Evolutionary conservation across 2,113 vertebrate species (phyloP), one percentile per base, ranked within the genome.

Genomic region (Amphiprion ocellaris): DNA sequence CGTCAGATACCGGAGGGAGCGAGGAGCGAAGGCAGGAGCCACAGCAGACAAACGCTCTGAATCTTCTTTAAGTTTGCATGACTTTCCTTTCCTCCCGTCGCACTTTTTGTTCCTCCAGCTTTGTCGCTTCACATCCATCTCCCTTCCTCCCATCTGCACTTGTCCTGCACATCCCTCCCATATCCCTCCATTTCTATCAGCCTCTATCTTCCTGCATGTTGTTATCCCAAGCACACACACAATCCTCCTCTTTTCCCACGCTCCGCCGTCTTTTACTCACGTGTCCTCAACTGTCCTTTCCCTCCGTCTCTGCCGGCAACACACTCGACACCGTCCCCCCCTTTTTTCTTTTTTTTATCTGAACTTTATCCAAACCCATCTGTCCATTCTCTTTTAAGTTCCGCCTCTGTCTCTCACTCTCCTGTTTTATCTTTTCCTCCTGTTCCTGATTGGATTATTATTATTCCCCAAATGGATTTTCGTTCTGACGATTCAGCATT

Each of bases 381-480:
- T 26, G 4, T 72, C 56, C 54, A 37, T 65, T 86, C 65, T 73
- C 79, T 86, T 62, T 85, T 54, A 75, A 76, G 23, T 59, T 47
- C 44, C 19, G 8, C 19, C 65, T 81, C 70, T 24, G 47, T 59
- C 68, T 81, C 56, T 76, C 72, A n/a, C 44, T 61, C 55, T 26
- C 24, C 66, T 46, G 19, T 52, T 59, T 79, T 74, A 54, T 76
- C 77, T 72, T 47, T 53, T 4, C 77, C 24, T 74, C 68, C 53
- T 24, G 61, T 46, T 85, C 83, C 83, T 85, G 87, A 90, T 84
- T 87, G 89, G 81, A 88, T 86, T 87, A 81, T 72, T 76, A 84
- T 76, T 76, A 85, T 79, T 80, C 78, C 82, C 67, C 65, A 77
- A 82, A 86, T 85, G 78, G 78, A 79, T 86, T 81, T 87, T 67